These are phyloP conservation scores for Leptopilina syphax DNA, from an alignment of 2,888 invertebrate genomes.

Conservation along the genomic window DNA sequence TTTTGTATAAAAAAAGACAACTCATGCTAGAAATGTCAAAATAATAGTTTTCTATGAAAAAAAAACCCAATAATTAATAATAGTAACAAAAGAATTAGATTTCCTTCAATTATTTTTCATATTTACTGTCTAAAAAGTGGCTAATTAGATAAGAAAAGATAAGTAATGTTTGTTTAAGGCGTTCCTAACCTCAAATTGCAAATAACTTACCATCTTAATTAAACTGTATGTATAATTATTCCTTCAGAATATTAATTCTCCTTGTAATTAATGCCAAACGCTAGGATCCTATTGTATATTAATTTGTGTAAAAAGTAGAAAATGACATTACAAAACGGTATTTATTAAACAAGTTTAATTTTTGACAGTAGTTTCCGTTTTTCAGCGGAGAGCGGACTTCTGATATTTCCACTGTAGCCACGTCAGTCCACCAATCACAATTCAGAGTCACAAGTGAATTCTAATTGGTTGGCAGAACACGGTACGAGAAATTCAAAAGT, in stretches of 20 bases:
- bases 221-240: neutral
- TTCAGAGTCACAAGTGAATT: neutral
- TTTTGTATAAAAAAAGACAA: no score
- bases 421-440: constrained; percentile 1
- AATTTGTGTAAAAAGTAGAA: constrained; percentile 10
- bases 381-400: neutral
- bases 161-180: constrained; percentile 9
- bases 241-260: neutral
- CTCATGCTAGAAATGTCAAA: neutral
- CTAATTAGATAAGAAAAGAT: neutral
- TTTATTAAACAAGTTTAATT: constrained; percentile 3
- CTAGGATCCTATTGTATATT: neutral
- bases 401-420: neutral
- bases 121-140: neutral
- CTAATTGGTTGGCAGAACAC: no score
- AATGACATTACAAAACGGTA: constrained; percentile 22
- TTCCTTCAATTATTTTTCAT: neutral
- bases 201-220: constrained; percentile 34
- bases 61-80: neutral
- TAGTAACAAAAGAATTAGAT: neutral
- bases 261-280: neutral
- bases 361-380: constrained; percentile 27
- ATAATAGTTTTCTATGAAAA: neutral
- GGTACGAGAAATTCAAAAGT: no score
- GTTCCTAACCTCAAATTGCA: constrained; percentile 31